Conservation (phyloP, 2,888 invertebrate species). For the Oeneis ivallda region DNA sequence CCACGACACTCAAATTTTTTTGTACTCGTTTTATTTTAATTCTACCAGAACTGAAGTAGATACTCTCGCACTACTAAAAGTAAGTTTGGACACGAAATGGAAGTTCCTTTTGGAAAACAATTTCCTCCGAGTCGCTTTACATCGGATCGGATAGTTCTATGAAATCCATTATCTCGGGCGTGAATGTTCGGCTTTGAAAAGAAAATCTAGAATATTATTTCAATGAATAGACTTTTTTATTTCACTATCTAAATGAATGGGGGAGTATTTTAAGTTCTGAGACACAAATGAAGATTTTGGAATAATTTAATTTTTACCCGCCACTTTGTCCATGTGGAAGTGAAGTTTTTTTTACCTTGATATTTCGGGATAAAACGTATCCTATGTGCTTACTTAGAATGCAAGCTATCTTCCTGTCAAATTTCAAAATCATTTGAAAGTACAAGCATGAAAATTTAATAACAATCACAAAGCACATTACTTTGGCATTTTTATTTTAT, state of each 20-base stretch:
- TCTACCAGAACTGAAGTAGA: constrained; percentile 1
- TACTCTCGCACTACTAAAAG: constrained; percentile 3
- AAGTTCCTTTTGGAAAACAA: constrained; percentile 32
- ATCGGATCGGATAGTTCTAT: constrained; percentile 32
- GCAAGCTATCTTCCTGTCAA: too few relatives aligned
- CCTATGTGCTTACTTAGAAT: too few relatives aligned
- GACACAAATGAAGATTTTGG: not conserved
- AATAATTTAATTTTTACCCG: not conserved
- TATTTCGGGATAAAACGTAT: too few relatives aligned
- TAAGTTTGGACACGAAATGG: constrained; percentile 19
- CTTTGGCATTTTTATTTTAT: too few relatives aligned
- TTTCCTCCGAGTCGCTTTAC: constrained; percentile 32
- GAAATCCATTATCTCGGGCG: constrained; percentile 30
- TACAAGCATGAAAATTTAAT: too few relatives aligned
- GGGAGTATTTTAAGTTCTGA: not conserved
- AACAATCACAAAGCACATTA: too few relatives aligned
- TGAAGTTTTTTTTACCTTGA: too few relatives aligned
- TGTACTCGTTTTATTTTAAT: not conserved
- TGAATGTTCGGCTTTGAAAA: constrained; percentile 28
- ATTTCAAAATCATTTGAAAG: too few relatives aligned
- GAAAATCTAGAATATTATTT: constrained; percentile 21
- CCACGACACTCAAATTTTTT: too few relatives aligned
- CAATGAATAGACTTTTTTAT: constrained; percentile 21
- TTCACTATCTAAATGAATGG: constrained; percentile 25
- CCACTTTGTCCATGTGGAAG: too few relatives aligned